Evolutionary conservation across 2,113 vertebrate genomes (phyloP).

Genomic region (Mesocricetus auratus): DNA sequence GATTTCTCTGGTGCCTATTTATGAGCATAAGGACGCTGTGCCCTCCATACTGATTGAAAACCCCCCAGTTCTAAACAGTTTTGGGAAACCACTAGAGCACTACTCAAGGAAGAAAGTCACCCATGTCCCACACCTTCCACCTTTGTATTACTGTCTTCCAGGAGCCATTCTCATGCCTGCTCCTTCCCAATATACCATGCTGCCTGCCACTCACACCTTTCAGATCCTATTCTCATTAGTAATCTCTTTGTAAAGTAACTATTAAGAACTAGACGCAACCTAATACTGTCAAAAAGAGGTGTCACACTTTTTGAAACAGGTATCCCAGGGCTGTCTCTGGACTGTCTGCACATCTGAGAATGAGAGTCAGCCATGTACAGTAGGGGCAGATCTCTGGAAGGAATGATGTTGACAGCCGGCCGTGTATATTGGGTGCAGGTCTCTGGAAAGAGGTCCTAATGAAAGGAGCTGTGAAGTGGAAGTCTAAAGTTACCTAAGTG

Average conservation of each 20-base stretch:
- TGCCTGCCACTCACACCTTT: not conserved
- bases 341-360: not conserved
- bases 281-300: not conserved
- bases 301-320: not conserved
- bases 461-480: not conserved
- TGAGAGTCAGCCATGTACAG: no score
- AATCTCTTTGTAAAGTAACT: not conserved
- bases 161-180: not conserved
- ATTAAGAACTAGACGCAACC: not conserved
- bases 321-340: not conserved
- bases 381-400: no score
- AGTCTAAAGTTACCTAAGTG: not conserved
- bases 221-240: not conserved
- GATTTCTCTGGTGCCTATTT: not conserved
- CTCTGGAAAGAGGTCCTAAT: not conserved
- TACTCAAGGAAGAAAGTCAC: not conserved
- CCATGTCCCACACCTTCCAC: fast-evolving
- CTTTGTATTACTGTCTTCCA: no score
- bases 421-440: not conserved
- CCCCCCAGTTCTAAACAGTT: not conserved
- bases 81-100: not conserved
- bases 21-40: not conserved
- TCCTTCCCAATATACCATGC: fast-evolving
- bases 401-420: not conserved
- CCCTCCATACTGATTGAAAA: not conserved